Conservation (phyloP, 2,888 invertebrate genomes). For the Aromia moschata region DNA sequence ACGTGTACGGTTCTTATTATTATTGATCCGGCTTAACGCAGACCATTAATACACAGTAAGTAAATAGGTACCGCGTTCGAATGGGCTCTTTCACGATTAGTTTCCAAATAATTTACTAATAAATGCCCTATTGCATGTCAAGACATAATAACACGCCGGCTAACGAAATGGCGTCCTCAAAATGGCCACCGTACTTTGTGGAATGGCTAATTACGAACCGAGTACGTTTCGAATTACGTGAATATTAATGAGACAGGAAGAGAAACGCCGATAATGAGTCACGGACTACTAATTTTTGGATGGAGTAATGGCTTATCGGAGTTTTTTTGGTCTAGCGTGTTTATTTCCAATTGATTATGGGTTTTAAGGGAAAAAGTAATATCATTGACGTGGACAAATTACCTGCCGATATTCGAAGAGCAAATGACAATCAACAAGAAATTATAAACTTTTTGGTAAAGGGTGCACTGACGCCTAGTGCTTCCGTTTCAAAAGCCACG, state of each 20-base stretch:
- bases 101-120: conserved; percentile 46
- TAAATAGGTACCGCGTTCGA: conserved; percentile 35
- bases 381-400: too few relatives aligned
- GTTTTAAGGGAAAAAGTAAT: too few relatives aligned
- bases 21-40: conserved; percentile 24
- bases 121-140: conserved; percentile 52
- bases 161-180: conserved; percentile 51
- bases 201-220: conserved; percentile 8
- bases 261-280: background rate
- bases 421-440: too few relatives aligned
- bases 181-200: conserved; percentile 43
- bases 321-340: too few relatives aligned
- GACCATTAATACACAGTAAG: conserved; percentile 24
- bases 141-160: conserved; percentile 43
- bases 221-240: conserved; percentile 5
- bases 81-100: conserved; percentile 39
- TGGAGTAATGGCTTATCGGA: too few relatives aligned
- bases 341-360: too few relatives aligned
- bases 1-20: conserved; percentile 11
- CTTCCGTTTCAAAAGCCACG: too few relatives aligned
- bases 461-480: too few relatives aligned
- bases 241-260: conserved; percentile 14
- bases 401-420: too few relatives aligned
- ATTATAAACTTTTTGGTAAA: too few relatives aligned
- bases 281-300: background rate